phyloP scores from a whole-genome alignment of 1,140 invertebrate genomes.

The Macrobrachium nipponense region DNA sequence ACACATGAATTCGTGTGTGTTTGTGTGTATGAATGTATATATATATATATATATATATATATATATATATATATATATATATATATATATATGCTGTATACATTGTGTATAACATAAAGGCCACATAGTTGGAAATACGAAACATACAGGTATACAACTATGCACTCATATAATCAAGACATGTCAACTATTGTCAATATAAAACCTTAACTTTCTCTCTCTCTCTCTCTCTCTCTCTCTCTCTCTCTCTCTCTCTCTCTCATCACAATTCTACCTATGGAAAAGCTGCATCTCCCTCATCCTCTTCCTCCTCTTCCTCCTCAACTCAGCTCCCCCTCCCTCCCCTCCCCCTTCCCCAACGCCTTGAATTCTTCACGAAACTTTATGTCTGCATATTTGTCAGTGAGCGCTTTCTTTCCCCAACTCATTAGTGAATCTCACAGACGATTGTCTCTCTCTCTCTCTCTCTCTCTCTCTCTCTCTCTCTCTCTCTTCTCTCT shows the following conservation, averaged over 20 bases:
- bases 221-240: not conserved
- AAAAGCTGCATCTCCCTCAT: not conserved
- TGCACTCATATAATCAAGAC: not conserved
- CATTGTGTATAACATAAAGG: not conserved
- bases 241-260: not conserved
- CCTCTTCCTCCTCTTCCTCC: not conserved
- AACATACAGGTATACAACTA: not conserved
- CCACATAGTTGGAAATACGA: not conserved
- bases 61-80: conserved; percentile 4
- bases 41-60: conserved; percentile 21
- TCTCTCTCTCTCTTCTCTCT: not conserved
- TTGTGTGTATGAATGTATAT: conserved; percentile 15
- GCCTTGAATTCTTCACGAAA: not conserved
- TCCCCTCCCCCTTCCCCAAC: not conserved
- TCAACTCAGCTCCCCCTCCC: not conserved
- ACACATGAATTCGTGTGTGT: too few species aligned
- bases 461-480: conserved; percentile 2
- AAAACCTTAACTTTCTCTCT: not conserved
- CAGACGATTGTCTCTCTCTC: not conserved
- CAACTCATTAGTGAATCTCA: not conserved
- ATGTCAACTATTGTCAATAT: too few species aligned
- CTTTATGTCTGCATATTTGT: conserved; percentile 24
- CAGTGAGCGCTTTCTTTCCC: not conserved
- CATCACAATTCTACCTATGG: too few species aligned
- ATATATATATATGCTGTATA: not conserved